phyloP scores from a whole-genome alignment of 2,113 vertebrate genomes.

The Alaudala cheleensis region DNA sequence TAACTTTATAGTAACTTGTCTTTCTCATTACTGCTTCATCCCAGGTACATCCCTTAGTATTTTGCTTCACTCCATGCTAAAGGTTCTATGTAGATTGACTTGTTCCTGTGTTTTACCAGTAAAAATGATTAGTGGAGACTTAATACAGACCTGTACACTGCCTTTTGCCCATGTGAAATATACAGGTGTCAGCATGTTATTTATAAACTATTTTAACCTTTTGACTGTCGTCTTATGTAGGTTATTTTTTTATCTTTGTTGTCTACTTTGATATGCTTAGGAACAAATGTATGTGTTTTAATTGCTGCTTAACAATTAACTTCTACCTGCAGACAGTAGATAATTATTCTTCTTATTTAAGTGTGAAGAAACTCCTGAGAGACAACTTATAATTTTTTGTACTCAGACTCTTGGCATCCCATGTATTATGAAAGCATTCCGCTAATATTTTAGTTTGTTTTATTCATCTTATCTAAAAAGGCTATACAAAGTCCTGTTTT shows the following conservation, averaged over 20 bases:
- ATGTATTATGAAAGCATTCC: background rate
- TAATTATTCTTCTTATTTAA: background rate
- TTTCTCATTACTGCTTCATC: background rate
- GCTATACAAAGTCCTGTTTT: background rate
- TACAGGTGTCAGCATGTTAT: background rate
- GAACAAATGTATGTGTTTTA: background rate
- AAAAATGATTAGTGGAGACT: background rate
- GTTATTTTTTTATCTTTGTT: background rate
- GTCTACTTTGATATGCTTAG: background rate
- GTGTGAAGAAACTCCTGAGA: background rate
- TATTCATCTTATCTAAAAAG: background rate
- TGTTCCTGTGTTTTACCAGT: background rate
- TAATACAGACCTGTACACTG: background rate
- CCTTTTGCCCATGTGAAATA: background rate
- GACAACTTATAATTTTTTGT: background rate
- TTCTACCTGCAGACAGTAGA: background rate
- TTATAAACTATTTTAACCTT: background rate
- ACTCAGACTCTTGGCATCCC: background rate
- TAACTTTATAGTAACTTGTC: background rate
- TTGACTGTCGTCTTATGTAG: background rate
- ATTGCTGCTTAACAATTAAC: background rate
- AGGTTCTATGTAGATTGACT: background rate
- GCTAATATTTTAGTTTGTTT: background rate
- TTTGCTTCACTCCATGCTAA: background rate
- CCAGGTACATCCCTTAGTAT: background rate